Evolutionary conservation across 2,797 vertebrate species (phyloP), one percentile per base, ranked within the genome.

Genomic region (Leptoclinus maculatus): DNA sequence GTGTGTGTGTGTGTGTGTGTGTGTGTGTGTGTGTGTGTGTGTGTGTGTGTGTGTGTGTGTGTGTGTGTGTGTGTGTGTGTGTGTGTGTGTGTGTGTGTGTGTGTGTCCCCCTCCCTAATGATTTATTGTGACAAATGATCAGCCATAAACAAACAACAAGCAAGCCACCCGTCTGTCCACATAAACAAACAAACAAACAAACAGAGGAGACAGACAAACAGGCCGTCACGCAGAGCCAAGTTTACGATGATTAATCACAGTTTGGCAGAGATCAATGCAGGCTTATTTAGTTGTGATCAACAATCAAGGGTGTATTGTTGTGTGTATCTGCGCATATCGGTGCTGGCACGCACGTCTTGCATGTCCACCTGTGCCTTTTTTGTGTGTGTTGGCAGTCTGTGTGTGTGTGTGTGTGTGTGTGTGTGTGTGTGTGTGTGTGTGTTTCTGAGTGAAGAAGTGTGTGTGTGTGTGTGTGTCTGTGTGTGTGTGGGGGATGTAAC

Each of bases 401-500:
- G 17, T 66, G n/a, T 7, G 25, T 51, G 63, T 23, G n/a, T 51
- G 27, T 29, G 53, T 56, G n/a, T n/a, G n/a, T n/a, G n/a, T n/a
- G n/a, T n/a, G n/a, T n/a, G 27, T 39, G 65, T 74, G 80, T 66
- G 71, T 73, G 71, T 67, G 49, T 88, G 92, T 89, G 91, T 65
- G 51, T 73, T 58, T 87, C 27, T 63, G 43, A 76, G 76, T 47
- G 45, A 81, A 74, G 21, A 45, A 71, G 86, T 87, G 85, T 70
- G 83, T 80, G 84, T 49, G 45, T 49, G 45, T 49, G 27, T 38
- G n/a, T n/a, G n/a, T n/a, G n/a, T n/a, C n/a, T n/a, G n/a, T n/a
- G n/a, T n/a, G n/a, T n/a, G 83, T 79, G 85, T 87, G 92, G 88
- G 92, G 90, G 90, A 90, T 86, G 94, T 93, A 95, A 95, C 94